Evolutionary conservation across 2,888 invertebrate species (phyloP).

Genomic region (Lasioglossum malachurum): DNA sequence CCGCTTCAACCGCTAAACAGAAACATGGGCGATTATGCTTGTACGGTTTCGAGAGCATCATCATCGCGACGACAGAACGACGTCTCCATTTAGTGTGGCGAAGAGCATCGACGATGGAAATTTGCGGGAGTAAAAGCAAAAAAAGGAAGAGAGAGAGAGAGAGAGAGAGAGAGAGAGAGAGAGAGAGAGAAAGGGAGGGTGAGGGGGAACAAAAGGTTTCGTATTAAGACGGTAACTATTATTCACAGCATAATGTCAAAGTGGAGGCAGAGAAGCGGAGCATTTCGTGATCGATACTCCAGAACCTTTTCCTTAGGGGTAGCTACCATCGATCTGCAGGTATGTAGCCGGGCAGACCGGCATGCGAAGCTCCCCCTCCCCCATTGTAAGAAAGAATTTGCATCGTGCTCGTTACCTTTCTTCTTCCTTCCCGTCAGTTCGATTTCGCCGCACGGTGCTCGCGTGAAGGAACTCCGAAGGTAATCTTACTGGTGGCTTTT

Average conservation of each 20-base stretch:
- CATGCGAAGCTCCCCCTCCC: constrained; percentile 48
- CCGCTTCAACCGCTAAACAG: neutral
- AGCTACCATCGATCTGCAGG: constrained; percentile 61
- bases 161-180: neutral
- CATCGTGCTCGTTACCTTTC: constrained; percentile 33
- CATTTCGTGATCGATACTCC: constrained; percentile 57
- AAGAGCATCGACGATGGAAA: neutral
- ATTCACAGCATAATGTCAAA: constrained; percentile 39
- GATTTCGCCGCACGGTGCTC: constrained; percentile 35
- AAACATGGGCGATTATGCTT: constrained; percentile 8
- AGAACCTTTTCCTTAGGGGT: constrained; percentile 56
- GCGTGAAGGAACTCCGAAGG: constrained; percentile 11
- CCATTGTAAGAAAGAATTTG: constrained; percentile 49
- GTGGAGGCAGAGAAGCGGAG: constrained; percentile 40
- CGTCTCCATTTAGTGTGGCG: neutral
- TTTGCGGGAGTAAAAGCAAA: neutral
- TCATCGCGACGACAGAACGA: neutral
- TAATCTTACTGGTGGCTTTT: neutral
- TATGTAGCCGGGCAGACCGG: constrained; percentile 35
- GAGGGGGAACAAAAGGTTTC: neutral
- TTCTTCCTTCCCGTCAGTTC: constrained; percentile 7
- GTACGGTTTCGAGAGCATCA: neutral
- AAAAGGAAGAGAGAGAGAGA: too few relatives aligned
- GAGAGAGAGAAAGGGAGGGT: neutral
- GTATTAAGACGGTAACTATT: constrained; percentile 29